Evolutionary conservation across 2,888 invertebrate species (phyloP).

Genomic region (Pycnomerus fuliginosus): DNA sequence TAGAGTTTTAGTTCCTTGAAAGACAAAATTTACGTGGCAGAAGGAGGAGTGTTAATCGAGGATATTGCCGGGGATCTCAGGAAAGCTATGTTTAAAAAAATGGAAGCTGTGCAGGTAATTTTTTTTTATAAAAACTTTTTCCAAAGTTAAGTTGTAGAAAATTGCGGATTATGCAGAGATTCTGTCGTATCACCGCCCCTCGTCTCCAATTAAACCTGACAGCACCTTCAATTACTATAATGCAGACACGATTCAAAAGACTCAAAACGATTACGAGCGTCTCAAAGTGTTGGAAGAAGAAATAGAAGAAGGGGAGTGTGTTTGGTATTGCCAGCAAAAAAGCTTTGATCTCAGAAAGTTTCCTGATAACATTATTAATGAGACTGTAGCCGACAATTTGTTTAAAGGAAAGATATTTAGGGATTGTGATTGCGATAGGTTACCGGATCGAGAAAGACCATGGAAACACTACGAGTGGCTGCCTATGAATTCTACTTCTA

Average conservation of each 20-base stretch:
- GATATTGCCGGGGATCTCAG: constrained; percentile 80
- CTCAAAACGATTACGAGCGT: constrained; percentile 39
- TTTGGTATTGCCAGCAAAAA: constrained; percentile 27
- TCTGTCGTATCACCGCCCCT: constrained; percentile 42
- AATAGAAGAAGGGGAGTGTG: constrained; percentile 32
- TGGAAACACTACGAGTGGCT: constrained; percentile 56
- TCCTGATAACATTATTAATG: constrained; percentile 2
- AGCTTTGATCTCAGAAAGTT: background rate
- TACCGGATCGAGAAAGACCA: constrained; percentile 34
- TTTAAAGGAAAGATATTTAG: too few species aligned
- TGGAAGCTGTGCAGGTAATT: constrained; percentile 78
- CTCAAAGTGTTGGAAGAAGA: constrained; percentile 31
- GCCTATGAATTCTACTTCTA: constrained; percentile 65
- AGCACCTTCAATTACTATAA: constrained; percentile 65
- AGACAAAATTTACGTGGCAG: constrained; percentile 31
- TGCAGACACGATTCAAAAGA: constrained; percentile 63
- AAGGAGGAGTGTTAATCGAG: constrained; percentile 70
- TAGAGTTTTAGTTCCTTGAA: constrained; percentile 39
- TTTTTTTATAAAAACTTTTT: background rate
- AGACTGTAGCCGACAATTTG: constrained; percentile 2
- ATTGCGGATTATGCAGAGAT: constrained; percentile 48
- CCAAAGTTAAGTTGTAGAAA: constrained; percentile 34
- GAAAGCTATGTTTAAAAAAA: constrained; percentile 82
- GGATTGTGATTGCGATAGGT: constrained; percentile 30
- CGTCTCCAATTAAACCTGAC: constrained; percentile 41